These are phyloP conservation scores for Tinamus guttatus DNA, from an alignment of 2,113 vertebrate species.

Conservation along the genomic window DNA sequence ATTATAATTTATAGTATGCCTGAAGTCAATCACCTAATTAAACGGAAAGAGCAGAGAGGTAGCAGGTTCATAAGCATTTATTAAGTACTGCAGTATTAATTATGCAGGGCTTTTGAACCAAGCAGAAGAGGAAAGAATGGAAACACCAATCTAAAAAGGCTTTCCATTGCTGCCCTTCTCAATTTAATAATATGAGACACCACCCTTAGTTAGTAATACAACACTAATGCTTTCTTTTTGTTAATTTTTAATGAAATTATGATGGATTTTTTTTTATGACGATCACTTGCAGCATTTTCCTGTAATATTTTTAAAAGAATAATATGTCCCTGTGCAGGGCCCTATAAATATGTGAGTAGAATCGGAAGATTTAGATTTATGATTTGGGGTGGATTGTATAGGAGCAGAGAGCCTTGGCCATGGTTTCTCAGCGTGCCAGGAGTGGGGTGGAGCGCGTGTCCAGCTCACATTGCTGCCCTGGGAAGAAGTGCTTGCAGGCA, in stretches of 20 bases:
- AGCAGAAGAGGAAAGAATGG: slow-evolving; percentile 68
- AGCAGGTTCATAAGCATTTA: slow-evolving; percentile 78
- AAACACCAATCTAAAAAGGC: slow-evolving; percentile 45
- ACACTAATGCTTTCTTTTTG: slow-evolving; percentile 52
- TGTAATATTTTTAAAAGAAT: slow-evolving; percentile 40
- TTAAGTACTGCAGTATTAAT: slow-evolving; percentile 81
- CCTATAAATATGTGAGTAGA: slow-evolving; percentile 44
- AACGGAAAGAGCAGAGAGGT: slow-evolving; percentile 73
- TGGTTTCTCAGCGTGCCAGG: neutral
- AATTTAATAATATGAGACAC: slow-evolving; percentile 32
- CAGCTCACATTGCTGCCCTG: neutral
- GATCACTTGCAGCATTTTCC: slow-evolving; percentile 49
- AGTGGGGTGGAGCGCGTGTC: rapidly evolving
- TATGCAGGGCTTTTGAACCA: slow-evolving; percentile 78
- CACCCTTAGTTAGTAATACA: slow-evolving; percentile 7
- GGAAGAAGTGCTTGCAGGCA: neutral
- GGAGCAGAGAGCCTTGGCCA: neutral
- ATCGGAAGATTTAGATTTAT: slow-evolving; percentile 15
- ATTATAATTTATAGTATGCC: slow-evolving; percentile 81
- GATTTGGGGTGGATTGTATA: neutral
- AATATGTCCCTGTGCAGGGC: neutral
- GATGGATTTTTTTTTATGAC: slow-evolving; percentile 32
- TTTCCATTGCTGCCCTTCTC: slow-evolving; percentile 60
- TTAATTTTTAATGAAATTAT: slow-evolving; percentile 72
- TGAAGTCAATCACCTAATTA: slow-evolving; percentile 85